Percentiles rank a stretch among this genome's conserved stretches.
Conservation (phyloP, 2,888 invertebrate species). For the Aporophyla nigra region DNA sequence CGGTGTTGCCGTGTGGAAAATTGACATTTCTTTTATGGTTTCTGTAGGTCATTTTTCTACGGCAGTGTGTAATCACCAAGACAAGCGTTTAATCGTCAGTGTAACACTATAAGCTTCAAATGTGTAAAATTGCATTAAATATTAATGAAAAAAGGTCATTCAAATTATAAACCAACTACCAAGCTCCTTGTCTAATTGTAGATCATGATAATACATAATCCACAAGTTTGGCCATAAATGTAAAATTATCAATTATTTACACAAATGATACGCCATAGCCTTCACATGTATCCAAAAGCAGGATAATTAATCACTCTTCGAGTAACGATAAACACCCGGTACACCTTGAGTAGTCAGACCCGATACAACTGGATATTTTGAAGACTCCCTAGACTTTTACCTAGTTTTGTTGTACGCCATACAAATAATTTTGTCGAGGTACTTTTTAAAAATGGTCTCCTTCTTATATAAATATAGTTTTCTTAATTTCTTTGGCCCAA, state of each 20-base stretch:
- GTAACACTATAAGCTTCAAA: background rate
- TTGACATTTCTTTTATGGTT: slow-evolving; percentile 53
- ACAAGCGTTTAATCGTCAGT: background rate
- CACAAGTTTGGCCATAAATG: background rate
- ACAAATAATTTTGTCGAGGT: too few species aligned
- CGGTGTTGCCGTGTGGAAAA: slow-evolving; percentile 34
- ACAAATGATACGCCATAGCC: background rate
- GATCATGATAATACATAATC: slow-evolving; percentile 11
- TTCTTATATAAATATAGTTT: too few species aligned
- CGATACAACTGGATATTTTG: too few species aligned
- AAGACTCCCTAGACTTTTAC: too few species aligned
- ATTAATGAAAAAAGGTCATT: background rate
- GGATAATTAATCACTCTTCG: background rate
- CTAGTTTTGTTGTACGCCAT: too few species aligned
- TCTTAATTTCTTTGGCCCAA: too few species aligned
- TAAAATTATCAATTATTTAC: slow-evolving; percentile 31
- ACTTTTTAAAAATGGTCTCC: too few species aligned
- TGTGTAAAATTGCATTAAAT: too few species aligned
- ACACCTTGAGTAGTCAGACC: background rate
- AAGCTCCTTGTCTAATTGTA: slow-evolving; percentile 17
- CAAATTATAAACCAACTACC: background rate
- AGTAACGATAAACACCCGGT: background rate
- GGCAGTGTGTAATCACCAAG: background rate
- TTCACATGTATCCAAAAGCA: background rate
- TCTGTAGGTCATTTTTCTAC: slow-evolving; percentile 24